Conservation (phyloP, 2,888 invertebrate species). For the Arrhopalites spinosus region DNA sequence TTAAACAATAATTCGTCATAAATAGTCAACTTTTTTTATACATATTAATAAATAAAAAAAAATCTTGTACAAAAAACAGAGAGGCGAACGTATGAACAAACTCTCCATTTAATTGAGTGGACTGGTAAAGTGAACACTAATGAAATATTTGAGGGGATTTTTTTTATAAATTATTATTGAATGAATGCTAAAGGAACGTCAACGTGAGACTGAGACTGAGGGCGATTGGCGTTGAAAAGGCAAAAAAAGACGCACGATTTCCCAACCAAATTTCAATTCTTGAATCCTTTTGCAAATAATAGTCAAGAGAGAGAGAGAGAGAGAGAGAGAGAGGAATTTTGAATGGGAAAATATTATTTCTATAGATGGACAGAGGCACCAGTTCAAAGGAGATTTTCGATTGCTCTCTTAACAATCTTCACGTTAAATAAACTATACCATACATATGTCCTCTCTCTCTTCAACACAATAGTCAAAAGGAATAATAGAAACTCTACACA, state of each 20-base stretch:
- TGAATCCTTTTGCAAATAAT: slow-evolving; percentile 29
- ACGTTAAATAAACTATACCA: too few relatives aligned
- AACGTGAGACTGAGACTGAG: slow-evolving; percentile 21
- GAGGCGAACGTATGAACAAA: slow-evolving; percentile 25
- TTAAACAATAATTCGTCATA: slow-evolving; percentile 26
- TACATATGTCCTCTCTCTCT: too few relatives aligned
- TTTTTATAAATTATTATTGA: too few relatives aligned
- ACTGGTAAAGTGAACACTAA: slow-evolving; percentile 39
- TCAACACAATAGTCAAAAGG: too few relatives aligned
- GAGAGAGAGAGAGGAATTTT: slow-evolving; percentile 13
- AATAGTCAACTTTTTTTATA: slow-evolving; percentile 7
- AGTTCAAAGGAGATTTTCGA: slow-evolving; percentile 6
- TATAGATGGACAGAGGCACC: neutral
- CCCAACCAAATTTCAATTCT: slow-evolving; percentile 23
- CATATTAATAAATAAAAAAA: neutral
- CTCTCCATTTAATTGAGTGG: slow-evolving; percentile 32
- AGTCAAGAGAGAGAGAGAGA: slow-evolving; percentile 15
- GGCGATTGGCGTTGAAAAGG: slow-evolving; percentile 8
- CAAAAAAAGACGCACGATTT: slow-evolving; percentile 30
- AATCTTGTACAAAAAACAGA: neutral
- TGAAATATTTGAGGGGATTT: too few relatives aligned
- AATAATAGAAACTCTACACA: too few relatives aligned
- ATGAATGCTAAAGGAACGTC: neutral
- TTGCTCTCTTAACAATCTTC: slow-evolving; percentile 4
- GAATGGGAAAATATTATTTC: slow-evolving; percentile 1